Conservation (phyloP, 2,888 invertebrate genomes). For the Drosophila multiciliata region DNA sequence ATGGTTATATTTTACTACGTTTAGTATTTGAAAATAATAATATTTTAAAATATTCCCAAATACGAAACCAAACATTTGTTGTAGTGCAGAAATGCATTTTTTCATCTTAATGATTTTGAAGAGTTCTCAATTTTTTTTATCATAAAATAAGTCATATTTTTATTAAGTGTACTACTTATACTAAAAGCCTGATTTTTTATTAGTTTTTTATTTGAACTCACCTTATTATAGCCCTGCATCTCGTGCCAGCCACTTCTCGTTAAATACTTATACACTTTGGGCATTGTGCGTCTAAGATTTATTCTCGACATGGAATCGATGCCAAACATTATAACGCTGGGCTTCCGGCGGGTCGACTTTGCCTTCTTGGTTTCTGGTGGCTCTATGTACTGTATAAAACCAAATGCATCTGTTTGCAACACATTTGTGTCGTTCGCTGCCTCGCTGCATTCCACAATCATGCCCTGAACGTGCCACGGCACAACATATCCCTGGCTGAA, state of each 20-base stretch:
- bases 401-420: constrained; percentile 58
- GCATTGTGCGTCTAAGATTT: constrained; percentile 91
- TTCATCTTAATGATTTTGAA: neutral
- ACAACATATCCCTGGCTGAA: constrained; percentile 59
- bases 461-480: constrained; percentile 59
- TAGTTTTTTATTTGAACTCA: constrained; percentile 52
- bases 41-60: neutral
- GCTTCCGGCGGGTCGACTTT: constrained; percentile 43
- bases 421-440: constrained; percentile 50
- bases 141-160: neutral
- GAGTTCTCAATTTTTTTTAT: neutral
- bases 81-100: neutral
- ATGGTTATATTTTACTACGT: neutral
- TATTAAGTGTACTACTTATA: neutral
- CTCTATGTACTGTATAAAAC: constrained; percentile 45
- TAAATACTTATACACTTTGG: constrained; percentile 88
- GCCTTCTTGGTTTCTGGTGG: neutral
- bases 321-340: constrained; percentile 88
- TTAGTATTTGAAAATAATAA: neutral
- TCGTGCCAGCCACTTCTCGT: constrained; percentile 88
- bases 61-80: neutral
- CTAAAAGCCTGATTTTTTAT: neutral
- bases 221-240: constrained; percentile 90
- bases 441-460: constrained; percentile 55
- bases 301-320: constrained; percentile 93